Percentiles rank a stretch among this genome's conserved stretches.
Evolutionary conservation across 37 sponge, comb jelly and placozoan species (phyloP).

Genomic region (Hexactinellida sp.): DNA sequence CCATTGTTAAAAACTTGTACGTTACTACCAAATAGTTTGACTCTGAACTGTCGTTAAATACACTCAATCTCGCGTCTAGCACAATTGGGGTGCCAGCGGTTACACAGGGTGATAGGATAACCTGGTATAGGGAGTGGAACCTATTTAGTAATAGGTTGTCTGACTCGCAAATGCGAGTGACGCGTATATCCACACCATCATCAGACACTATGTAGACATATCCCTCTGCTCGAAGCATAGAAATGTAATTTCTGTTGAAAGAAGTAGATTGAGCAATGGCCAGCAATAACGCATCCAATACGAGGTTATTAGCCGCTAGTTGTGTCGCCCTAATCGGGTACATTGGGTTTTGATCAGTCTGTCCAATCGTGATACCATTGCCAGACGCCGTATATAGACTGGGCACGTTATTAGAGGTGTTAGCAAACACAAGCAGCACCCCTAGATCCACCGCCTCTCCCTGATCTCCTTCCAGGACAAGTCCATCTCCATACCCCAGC

Average conservation of each 20-base stretch:
- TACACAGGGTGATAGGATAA: no score
- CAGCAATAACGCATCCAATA: not conserved
- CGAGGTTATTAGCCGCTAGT: not conserved
- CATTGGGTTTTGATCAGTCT: not conserved
- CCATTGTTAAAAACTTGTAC: not conserved
- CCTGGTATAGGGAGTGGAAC: no score
- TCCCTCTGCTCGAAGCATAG: not conserved
- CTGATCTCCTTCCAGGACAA: not conserved
- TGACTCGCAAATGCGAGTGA: not conserved
- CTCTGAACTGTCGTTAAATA: not conserved
- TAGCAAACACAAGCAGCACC: not conserved
- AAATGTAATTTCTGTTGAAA: not conserved
- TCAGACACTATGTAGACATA: not conserved
- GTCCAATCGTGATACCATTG: not conserved
- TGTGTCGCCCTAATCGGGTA: not conserved
- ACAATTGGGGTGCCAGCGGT: not conserved
- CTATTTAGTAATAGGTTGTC: no score
- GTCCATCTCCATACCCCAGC: not conserved
- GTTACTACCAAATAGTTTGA: not conserved
- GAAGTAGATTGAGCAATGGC: not conserved
- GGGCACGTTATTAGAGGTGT: not conserved
- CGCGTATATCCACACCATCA: not conserved
- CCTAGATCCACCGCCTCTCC: not conserved
- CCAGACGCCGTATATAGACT: constrained; percentile 6
- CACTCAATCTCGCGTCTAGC: not conserved